Conservation (phyloP, 2,797 vertebrate species). For the Characodon lateralis region DNA sequence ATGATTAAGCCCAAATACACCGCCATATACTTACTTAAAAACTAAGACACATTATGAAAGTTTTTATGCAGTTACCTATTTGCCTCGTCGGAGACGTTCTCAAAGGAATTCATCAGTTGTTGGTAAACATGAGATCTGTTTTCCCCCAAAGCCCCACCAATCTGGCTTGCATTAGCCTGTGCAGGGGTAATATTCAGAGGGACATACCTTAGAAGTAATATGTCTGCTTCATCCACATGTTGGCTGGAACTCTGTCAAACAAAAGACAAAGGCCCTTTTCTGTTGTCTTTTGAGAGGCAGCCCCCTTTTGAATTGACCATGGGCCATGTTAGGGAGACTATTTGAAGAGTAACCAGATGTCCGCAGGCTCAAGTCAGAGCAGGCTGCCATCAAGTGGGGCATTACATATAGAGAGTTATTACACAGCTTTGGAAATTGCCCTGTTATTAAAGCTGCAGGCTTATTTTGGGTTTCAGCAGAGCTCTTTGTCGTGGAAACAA, state of each 20-base stretch:
- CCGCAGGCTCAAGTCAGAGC: slow-evolving; percentile 33
- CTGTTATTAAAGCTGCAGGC: slow-evolving; percentile 65
- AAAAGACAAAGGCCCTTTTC: slow-evolving; percentile 66
- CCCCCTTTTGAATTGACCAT: slow-evolving; percentile 39
- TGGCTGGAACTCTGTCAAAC: slow-evolving; percentile 60
- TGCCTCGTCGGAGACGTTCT: slow-evolving; percentile 60
- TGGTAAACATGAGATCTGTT: slow-evolving; percentile 77
- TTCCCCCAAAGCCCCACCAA: slow-evolving; percentile 58
- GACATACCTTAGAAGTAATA: slow-evolving; percentile 61
- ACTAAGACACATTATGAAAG: slow-evolving; percentile 42
- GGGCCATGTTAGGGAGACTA: slow-evolving; percentile 37
- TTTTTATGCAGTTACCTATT: slow-evolving; percentile 65
- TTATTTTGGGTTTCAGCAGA: slow-evolving; percentile 53
- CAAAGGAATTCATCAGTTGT: slow-evolving; percentile 78
- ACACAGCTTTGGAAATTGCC: slow-evolving; percentile 58
- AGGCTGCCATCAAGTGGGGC: slow-evolving; percentile 37
- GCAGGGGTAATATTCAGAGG: slow-evolving; percentile 45
- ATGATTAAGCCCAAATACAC: slow-evolving; percentile 37
- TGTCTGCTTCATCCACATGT: slow-evolving; percentile 56
- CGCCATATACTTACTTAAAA: slow-evolving; percentile 3
- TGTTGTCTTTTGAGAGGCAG: slow-evolving; percentile 59
- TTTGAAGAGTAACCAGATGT: slow-evolving; percentile 72
- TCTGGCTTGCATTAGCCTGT: slow-evolving; percentile 73
- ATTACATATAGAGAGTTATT: slow-evolving; percentile 51
- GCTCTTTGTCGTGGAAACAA: slow-evolving; percentile 54